These are phyloP conservation scores for Lota lota DNA, from an alignment of 2,113 vertebrate species.

Conservation along the genomic window DNA sequence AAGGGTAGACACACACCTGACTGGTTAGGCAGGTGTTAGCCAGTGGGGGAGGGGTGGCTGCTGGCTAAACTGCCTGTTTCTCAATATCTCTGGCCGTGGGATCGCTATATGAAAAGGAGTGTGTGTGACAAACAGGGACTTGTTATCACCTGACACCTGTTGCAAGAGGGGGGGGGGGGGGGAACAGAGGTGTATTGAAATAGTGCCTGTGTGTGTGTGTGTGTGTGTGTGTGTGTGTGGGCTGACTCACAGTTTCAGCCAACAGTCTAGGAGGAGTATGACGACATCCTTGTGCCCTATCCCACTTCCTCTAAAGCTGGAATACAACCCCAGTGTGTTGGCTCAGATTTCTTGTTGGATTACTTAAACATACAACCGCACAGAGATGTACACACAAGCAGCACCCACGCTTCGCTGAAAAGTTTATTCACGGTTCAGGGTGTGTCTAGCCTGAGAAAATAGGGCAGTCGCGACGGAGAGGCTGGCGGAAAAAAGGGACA, in stretches of 20 bases:
- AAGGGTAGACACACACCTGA: constrained; percentile 19
- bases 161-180: not conserved
- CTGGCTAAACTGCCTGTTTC: constrained; percentile 1
- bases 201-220: not conserved
- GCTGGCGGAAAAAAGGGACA: constrained; percentile 12
- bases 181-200: not conserved
- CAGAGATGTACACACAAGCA: not conserved
- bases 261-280: not conserved
- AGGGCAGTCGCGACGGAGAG: not conserved
- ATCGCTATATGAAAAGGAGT: too few relatives aligned
- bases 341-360: not conserved
- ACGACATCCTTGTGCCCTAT: not conserved
- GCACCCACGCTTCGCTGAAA: not conserved
- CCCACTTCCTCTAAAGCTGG: not conserved
- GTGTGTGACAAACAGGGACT: too few relatives aligned
- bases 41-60: not conserved
- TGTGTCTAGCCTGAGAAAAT: not conserved
- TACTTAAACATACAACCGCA: constrained; percentile 15
- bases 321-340: not conserved
- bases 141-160: too few relatives aligned
- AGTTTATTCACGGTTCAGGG: not conserved
- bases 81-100: not conserved
- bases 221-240: not conserved
- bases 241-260: not conserved
- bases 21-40: constrained; percentile 9